These are phyloP conservation scores for Daktulosphaira vitifoliae DNA, from an alignment of 1,140 invertebrate genomes.

Conservation along the genomic window DNA sequence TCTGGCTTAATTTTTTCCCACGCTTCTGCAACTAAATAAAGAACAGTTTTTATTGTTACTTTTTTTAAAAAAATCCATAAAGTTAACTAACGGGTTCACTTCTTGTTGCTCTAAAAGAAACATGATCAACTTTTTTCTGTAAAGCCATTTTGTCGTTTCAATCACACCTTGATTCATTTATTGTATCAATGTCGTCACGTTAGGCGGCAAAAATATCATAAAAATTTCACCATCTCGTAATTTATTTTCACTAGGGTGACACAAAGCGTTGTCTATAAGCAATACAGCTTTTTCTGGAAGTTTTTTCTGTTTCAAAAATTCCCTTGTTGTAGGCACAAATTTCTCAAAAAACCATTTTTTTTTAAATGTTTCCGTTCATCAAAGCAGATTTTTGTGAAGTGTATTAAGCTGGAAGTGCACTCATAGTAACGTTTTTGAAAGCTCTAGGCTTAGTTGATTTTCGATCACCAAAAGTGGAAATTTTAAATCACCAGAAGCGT, in stretches of 20 bases:
- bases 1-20: neutral
- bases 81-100: conserved; percentile 16
- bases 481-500: conserved; percentile 43
- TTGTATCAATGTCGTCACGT: conserved; percentile 45
- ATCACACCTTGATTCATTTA: conserved; percentile 48
- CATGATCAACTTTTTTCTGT: conserved; percentile 40
- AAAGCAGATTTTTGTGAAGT: conserved; percentile 28
- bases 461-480: conserved; percentile 41
- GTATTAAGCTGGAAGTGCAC: conserved; percentile 13
- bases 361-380: conserved; percentile 36
- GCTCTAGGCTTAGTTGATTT: conserved; percentile 41
- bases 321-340: conserved; percentile 34
- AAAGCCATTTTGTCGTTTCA: conserved; percentile 40
- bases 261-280: conserved; percentile 47
- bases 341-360: conserved; percentile 35
- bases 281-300: conserved; percentile 39
- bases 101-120: conserved; percentile 11
- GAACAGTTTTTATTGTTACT: conserved; percentile 10
- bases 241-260: too few species aligned
- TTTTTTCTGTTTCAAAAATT: conserved; percentile 33
- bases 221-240: too few species aligned
- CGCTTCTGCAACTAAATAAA: conserved; percentile 2
- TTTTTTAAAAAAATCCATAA: conserved; percentile 4
- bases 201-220: conserved; percentile 46
- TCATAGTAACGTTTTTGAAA: conserved; percentile 37